phyloP scores from a whole-genome alignment of 2,113 vertebrate genomes.

The Clupea harengus region DNA sequence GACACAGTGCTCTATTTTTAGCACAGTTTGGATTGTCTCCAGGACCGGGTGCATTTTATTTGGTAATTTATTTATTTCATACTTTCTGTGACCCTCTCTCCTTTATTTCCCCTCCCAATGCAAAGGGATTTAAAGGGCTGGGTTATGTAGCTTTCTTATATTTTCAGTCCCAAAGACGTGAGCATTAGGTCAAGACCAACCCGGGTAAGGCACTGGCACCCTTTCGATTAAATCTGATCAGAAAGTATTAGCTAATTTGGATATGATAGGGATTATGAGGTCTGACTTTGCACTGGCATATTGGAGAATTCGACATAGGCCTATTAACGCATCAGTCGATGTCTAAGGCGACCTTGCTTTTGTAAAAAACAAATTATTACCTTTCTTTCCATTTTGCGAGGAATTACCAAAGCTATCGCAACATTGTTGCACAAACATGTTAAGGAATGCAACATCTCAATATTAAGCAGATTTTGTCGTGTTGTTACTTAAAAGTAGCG shows the following conservation, averaged over 20 bases:
- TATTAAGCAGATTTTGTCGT: neutral
- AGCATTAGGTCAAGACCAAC: conserved; percentile 9
- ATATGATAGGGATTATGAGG: neutral
- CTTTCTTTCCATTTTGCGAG: neutral
- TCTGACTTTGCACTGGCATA: neutral
- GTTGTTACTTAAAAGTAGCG: conserved; percentile 37
- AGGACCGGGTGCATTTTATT: conserved; percentile 43
- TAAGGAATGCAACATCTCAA: neutral
- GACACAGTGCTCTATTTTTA: conserved; percentile 59
- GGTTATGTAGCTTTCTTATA: conserved; percentile 20
- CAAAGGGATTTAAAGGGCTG: conserved; percentile 46
- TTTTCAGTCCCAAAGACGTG: conserved; percentile 23
- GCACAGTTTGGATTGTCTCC: conserved; percentile 53
- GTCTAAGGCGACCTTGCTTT: neutral
- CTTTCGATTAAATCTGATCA: neutral
- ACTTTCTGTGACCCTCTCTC: conserved; percentile 12
- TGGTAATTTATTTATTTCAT: conserved; percentile 53
- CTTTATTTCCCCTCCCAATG: conserved; percentile 26
- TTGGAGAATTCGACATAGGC: neutral
- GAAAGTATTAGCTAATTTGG: neutral
- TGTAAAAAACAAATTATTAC: neutral
- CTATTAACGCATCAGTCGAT: neutral
- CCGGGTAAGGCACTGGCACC: neutral
- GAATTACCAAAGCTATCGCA: conserved; percentile 13
- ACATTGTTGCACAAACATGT: conserved; percentile 2